phyloP scores from a whole-genome alignment of 53 echinoderm and acorn worm species.

The Holothuria scabra region DNA sequence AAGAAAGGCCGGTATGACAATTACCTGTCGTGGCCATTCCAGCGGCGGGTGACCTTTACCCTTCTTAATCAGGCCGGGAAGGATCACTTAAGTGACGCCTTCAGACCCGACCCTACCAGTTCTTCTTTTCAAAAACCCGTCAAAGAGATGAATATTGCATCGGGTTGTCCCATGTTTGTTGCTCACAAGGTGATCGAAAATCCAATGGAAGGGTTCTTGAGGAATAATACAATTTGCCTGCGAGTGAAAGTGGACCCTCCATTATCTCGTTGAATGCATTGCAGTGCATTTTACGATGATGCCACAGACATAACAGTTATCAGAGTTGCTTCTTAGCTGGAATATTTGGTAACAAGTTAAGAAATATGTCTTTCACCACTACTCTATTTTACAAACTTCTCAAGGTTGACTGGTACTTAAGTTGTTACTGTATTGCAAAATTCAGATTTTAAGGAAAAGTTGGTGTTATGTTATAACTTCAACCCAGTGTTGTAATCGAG shows the following conservation, averaged over 20 bases:
- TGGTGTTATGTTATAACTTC: too few relatives aligned
- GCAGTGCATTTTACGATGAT: too few relatives aligned
- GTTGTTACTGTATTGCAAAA: too few relatives aligned
- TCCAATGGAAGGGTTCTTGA: constrained; percentile 11
- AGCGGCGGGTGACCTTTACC: constrained; percentile 22
- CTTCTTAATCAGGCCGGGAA: constrained; percentile 42
- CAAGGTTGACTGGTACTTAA: too few relatives aligned
- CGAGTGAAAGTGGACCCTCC: constrained; percentile 7
- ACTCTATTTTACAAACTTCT: too few relatives aligned
- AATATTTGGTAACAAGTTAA: too few relatives aligned
- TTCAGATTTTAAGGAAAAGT: too few relatives aligned
- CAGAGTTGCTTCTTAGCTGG: too few relatives aligned
- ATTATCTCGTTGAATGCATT: too few relatives aligned
- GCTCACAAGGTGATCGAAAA: constrained; percentile 54
- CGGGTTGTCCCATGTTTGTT: constrained; percentile 75
- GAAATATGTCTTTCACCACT: too few relatives aligned
- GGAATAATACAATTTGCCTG: constrained; percentile 21
- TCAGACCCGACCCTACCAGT: constrained; percentile 67
- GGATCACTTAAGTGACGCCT: constrained; percentile 62
- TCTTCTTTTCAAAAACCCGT: constrained; percentile 68
- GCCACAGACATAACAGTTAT: too few relatives aligned
- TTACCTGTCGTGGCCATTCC: constrained; percentile 41
- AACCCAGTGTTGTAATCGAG: too few relatives aligned
- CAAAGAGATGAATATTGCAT: constrained; percentile 81
- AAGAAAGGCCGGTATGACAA: constrained; percentile 30